A percentile compares a stretch with the other conserved stretches of the same genome.
These are phyloP conservation scores for Antrozous pallidus DNA, from an alignment of 2,797 vertebrate species.

Conservation along the genomic window DNA sequence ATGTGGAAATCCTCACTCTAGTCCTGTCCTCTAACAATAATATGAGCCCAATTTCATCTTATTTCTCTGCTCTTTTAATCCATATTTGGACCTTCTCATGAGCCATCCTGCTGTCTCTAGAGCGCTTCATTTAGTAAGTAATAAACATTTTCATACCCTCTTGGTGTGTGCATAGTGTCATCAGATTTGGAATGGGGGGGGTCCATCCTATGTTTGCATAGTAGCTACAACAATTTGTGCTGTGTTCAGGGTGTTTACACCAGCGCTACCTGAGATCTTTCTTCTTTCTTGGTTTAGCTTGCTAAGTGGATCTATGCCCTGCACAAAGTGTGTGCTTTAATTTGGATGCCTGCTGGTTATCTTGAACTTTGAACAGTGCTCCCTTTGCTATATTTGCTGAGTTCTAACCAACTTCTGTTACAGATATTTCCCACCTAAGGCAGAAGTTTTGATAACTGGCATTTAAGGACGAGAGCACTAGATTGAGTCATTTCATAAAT, in stretches of 20 bases:
- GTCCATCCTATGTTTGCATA: neutral
- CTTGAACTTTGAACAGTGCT: neutral
- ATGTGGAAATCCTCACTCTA: accelerated
- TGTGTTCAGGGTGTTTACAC: accelerated
- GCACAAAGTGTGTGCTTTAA: neutral
- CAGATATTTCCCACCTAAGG: neutral
- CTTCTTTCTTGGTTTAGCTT: neutral
- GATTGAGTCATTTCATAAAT: neutral
- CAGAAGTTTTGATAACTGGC: neutral
- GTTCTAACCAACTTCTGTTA: neutral
- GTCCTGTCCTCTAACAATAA: neutral
- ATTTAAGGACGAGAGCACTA: neutral
- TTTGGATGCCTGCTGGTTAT: neutral
- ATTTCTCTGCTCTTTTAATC: neutral
- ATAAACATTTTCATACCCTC: neutral
- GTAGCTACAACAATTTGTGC: neutral
- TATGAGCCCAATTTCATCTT: neutral
- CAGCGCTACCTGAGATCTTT: accelerated
- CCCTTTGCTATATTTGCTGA: neutral
- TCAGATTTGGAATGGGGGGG: accelerated
- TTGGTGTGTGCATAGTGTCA: neutral
- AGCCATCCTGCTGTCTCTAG: neutral
- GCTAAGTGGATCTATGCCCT: neutral
- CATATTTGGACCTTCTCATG: neutral
- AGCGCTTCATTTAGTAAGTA: neutral